A percentile compares a stretch with the other conserved stretches of the same genome.
These are phyloP conservation scores for Chaetogeoica ovagalla DNA, from an alignment of 2,888 invertebrate species.

Conservation along the genomic window DNA sequence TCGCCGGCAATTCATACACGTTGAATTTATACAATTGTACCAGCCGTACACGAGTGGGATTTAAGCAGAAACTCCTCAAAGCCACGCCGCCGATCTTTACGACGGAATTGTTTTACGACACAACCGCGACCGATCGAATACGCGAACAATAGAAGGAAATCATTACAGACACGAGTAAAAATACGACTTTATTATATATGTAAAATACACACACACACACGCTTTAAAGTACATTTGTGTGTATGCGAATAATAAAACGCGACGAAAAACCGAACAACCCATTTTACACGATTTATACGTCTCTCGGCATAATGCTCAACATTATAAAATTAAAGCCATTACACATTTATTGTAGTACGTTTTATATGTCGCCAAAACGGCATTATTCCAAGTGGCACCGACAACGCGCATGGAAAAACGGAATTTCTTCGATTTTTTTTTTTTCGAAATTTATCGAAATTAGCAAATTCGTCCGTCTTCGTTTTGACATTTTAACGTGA, in stretches of 20 bases:
- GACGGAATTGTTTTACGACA: conserved; percentile 40
- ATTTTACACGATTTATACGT: too few species aligned
- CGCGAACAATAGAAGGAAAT: conserved; percentile 32
- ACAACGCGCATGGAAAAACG: too few species aligned
- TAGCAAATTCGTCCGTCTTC: too few species aligned
- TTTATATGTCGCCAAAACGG: neutral
- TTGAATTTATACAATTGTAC: neutral
- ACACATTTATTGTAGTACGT: neutral
- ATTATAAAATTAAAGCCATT: conserved; percentile 23
- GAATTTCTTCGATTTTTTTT: neutral
- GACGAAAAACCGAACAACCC: too few species aligned
- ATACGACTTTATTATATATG: neutral
- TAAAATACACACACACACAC: too few species aligned
- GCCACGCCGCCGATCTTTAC: conserved; percentile 14
- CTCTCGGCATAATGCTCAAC: neutral
- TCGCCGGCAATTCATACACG: neutral
- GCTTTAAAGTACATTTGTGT: too few species aligned
- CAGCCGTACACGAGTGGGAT: neutral
- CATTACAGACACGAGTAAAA: neutral
- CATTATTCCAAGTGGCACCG: neutral
- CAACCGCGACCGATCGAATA: conserved; percentile 9
- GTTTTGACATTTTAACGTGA: too few species aligned
- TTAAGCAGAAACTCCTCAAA: conserved; percentile 18
- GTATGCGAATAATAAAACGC: too few species aligned
- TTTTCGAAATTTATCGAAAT: too few species aligned